Evolutionary conservation across 2,888 invertebrate species (phyloP), one percentile per base, ranked within the genome.

Genomic region (Chymomyza amoena): DNA sequence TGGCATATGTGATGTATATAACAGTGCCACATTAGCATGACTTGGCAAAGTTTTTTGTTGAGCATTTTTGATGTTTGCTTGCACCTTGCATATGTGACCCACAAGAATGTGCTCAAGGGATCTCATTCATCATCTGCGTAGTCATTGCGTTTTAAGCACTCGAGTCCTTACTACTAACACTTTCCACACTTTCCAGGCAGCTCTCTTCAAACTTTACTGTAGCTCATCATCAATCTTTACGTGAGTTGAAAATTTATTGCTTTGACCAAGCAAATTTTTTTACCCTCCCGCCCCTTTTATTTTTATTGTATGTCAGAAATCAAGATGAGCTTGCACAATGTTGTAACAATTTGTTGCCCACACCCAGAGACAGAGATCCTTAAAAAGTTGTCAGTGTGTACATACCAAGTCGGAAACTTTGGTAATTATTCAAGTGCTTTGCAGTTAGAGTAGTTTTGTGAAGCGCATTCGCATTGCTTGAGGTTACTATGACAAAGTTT

Each of bases 111-210:
- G 39, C 39, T 45, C 39, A 13, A 13, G 39, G 39, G 39, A 32
- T 61, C 74, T 72, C 83, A 84, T 84, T 73, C 84, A 84, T 84
- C 87, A 84, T 84, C 73, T 75, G 70, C 63, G 66, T 16, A 71
- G 83, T 81, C 79, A 82, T 82, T 84, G 78, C 68, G 62, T 66
- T 75, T 75, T 72, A 62, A 56, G 73, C 75, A 81, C 75, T 57
- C 18, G 13, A 57, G 77, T 57, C 20, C 20, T 9, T 18, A 51
- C 25, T 18, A 10, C 20, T 10, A 13, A 15, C 6, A 39, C 61
- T 39, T 15, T 61, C 18, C 5, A 50, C 50, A 15, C 51, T n/a
- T 10, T 32, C 1, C 32, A 32, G 32, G 32, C 32, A 32, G 6
- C 32, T 32, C 32, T 32, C 9, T 32, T 32, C 32, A 9, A 32